Evolutionary conservation across 2,113 vertebrate species (phyloP).

Genomic region (Pseudonaja textilis): DNA sequence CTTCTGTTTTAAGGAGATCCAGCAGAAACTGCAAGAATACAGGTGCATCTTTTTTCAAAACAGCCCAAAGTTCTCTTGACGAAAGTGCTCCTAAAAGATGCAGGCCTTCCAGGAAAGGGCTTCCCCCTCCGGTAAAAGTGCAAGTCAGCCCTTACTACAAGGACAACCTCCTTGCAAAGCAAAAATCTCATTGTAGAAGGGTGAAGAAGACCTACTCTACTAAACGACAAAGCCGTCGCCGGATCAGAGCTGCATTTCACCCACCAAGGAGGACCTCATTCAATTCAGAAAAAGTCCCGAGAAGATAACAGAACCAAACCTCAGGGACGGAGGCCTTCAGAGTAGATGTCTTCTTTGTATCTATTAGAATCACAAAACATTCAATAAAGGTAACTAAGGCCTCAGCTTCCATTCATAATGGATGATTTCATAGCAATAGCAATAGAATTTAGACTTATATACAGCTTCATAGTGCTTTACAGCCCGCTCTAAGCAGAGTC

Average conservation of each 20-base stretch:
- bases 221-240: background rate
- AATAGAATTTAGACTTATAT: background rate
- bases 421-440: background rate
- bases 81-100: background rate
- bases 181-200: too few relatives aligned
- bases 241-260: background rate
- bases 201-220: background rate
- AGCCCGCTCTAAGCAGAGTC: background rate
- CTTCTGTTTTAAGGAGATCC: background rate
- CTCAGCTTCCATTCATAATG: background rate
- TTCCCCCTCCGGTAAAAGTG: background rate
- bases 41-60: background rate
- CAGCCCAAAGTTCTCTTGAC: background rate
- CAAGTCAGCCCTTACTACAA: background rate
- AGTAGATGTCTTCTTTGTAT: background rate
- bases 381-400: slow-evolving; percentile 3
- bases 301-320: background rate
- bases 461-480: background rate
- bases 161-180: background rate
- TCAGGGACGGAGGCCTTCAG: background rate
- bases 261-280: background rate
- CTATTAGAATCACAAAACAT: background rate
- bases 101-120: background rate
- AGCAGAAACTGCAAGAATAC: background rate
- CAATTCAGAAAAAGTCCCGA: background rate